Evolutionary conservation across 2,113 vertebrate genomes (phyloP), one percentile per base, ranked within the genome.

Genomic region (Callithrix jacchus): DNA sequence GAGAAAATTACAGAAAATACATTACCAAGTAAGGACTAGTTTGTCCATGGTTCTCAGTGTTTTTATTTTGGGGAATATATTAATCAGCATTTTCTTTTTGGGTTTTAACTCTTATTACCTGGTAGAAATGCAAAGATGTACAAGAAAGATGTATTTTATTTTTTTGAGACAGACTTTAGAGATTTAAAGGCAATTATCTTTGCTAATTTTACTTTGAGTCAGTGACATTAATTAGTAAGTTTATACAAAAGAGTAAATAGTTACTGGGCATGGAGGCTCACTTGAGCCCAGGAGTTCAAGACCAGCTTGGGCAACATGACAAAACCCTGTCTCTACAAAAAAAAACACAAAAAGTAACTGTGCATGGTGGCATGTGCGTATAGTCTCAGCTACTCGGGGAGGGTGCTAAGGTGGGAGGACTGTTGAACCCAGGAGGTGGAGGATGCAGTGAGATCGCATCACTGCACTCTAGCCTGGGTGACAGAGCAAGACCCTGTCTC

Each of bases 151-250:
- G 27, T 7, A 73, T 47, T 52, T 52, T 52, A 52, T 52, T 52
- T 52, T 52, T 52, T 52, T 52, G 16, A 52, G 16, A 52, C 52
- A 52, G 52, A 52, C 52, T 52, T 52, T 52, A 52, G 71, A 89
- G 42, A 96, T 40, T 49, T 90, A 81, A 84, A 79, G 6, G 68
- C 45, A 95, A 56, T 86, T 77, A 32, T 83, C 71, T 97, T 71
- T 95, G 74, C 70, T 92, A 79, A 93, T 92, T 95, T 89, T 91
- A 91, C 61, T 94, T 90, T 94, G 32, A 96, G 77, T 42, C 66
- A 91, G 42, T 89, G 45, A 83, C n/a, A 87, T 32, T 85, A 97
- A 85, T 93, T 47, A 92, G 52, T 42, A 93, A 58, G 14, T 71
- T 81, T 68, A 76, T 61, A 13, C 66, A 88, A n/a, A 96, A n/a